A percentile compares a stretch with the other conserved stretches of the same genome.
These are phyloP conservation scores for Lordiphosa andalusiaca DNA, from an alignment of 2,888 invertebrate genomes.

Conservation along the genomic window DNA sequence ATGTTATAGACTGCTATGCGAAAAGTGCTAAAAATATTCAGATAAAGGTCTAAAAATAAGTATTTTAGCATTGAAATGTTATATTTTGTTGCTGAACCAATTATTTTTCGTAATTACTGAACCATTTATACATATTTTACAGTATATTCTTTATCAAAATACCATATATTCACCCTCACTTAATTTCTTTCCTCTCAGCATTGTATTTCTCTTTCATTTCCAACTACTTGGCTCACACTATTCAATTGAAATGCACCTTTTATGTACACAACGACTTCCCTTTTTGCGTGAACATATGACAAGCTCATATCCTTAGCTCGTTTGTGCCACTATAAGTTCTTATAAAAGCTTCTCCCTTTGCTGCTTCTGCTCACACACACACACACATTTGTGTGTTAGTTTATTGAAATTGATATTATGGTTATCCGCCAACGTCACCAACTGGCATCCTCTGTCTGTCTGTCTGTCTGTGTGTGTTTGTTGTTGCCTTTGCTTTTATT, in stretches of 20 bases:
- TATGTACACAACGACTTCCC: slow-evolving; percentile 6
- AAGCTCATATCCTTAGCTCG: slow-evolving; percentile 25
- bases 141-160: too few species aligned
- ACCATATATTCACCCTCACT: neutral
- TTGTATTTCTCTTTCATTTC: slow-evolving; percentile 13
- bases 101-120: too few species aligned
- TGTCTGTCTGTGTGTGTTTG: slow-evolving; percentile 15
- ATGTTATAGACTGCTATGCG: too few species aligned
- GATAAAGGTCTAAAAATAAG: too few species aligned
- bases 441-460: slow-evolving; percentile 20
- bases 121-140: too few species aligned
- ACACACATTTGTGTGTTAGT: slow-evolving; percentile 63
- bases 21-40: too few species aligned
- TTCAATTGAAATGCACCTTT: slow-evolving; percentile 14
- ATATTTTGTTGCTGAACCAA: too few species aligned
- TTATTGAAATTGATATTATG: slow-evolving; percentile 71
- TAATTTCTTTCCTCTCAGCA: slow-evolving; percentile 3
- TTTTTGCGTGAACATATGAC: slow-evolving; percentile 24
- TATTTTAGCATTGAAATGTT: too few species aligned
- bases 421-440: slow-evolving; percentile 34
- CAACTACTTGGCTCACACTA: slow-evolving; percentile 8
- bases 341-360: slow-evolving; percentile 14
- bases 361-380: slow-evolving; percentile 18
- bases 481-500: slow-evolving; percentile 34
- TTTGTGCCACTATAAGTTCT: slow-evolving; percentile 3